Evolutionary conservation across 2,113 vertebrate genomes (phyloP), one percentile per base, ranked within the genome.

Genomic region (Elgaria multicarinata): DNA sequence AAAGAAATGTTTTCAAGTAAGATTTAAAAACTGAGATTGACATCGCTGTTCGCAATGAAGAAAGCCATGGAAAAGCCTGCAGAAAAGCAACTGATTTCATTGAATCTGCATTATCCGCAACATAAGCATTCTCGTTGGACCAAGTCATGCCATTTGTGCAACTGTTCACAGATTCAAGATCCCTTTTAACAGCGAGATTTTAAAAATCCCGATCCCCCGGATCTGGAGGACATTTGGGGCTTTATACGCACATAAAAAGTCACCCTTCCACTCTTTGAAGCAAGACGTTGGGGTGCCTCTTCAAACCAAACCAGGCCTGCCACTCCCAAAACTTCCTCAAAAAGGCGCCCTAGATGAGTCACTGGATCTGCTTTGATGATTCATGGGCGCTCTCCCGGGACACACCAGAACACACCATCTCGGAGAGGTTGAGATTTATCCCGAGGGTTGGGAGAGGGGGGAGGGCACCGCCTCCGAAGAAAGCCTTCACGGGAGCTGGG

Each of bases 301-400:
- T 55, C 66, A 44, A 91, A 81, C 62, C 42, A 12, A 87, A 91
- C 76, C 89, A 80, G 74, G 50, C 84, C 82, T 90, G 81, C 58
- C 18, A 55, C 6, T 84, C 92, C 50, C 89, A 55, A 69, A 55
- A 69, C 36, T 46, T 0, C 79, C 58, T 6, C 1, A n/a, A 83
- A 84, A 91, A 95, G 89, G 94, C 91, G 87, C 91, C 44, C 89
- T n/a, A 26, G 44, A n/a, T 96, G 94, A 95, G 89, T 96, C 96
- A 95, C 42, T 83, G 2, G 78, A 55, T 89, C 86, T n/a, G 2
- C 89, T 44, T n/a, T 71, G 91, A 94, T 96, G 94, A 95, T 92
- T 94, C 94, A 95, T 89, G 69, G 92, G 62, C 79, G 90, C 92
- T 93, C 93, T 93, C 91, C 71, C 1, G 89, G 80, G 90, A 81